A percentile compares a stretch with the other conserved stretches of the same genome.
phyloP scores from a whole-genome alignment of 2,888 invertebrate species.

The Oscheius sp. region DNA sequence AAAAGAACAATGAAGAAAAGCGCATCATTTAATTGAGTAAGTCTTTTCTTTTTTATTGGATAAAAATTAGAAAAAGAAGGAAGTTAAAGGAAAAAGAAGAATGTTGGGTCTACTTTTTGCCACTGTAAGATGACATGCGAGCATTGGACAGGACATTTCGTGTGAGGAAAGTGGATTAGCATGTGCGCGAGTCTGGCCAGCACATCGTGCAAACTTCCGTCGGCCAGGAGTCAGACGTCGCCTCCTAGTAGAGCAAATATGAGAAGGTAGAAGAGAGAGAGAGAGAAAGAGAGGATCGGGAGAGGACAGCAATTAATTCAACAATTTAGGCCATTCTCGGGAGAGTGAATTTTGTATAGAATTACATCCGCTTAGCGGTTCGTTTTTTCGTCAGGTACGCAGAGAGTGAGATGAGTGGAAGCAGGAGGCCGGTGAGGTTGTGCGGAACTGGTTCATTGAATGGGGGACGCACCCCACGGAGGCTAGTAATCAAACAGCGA shows the following conservation, averaged over 20 bases:
- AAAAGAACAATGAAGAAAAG: not conserved
- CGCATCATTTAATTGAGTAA: not conserved
- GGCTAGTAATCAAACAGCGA: conserved; percentile 31
- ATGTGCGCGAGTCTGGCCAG: conserved; percentile 23
- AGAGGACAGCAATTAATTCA: no score
- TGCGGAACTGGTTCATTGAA: conserved; percentile 18
- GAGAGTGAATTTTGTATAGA: not conserved
- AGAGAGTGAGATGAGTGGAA: conserved; percentile 30
- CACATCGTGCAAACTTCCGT: conserved; percentile 20
- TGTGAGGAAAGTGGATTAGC: conserved; percentile 28
- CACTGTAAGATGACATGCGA: not conserved
- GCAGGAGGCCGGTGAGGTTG: conserved; percentile 27
- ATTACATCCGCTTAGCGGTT: conserved; percentile 21
- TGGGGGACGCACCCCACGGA: conserved; percentile 27
- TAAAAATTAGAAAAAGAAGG: not conserved
- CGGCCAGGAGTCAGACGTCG: conserved; percentile 5
- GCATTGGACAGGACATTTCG: conserved; percentile 16
- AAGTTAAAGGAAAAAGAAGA: not conserved
- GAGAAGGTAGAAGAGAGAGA: not conserved
- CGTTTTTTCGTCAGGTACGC: conserved; percentile 19
- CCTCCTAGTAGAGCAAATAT: not conserved
- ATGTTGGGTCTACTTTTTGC: not conserved
- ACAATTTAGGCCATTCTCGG: no score
- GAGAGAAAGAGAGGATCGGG: no score
- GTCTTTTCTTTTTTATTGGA: no score